Conservation (phyloP, 2,113 vertebrate species). For the Orthonyx spaldingii region DNA sequence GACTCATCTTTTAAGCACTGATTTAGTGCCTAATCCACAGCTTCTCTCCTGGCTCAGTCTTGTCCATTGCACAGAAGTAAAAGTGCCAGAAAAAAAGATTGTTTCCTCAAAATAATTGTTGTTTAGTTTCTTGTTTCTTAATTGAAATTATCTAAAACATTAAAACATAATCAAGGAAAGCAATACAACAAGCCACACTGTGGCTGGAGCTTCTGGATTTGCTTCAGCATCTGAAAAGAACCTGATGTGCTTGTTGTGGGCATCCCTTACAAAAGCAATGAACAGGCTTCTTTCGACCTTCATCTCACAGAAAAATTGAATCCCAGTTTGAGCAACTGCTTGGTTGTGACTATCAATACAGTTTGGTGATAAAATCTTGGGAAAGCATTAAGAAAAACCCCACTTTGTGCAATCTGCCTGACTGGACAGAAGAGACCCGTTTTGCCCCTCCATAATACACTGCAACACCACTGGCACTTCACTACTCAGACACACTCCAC, state of each 20-base stretch:
- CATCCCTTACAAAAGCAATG: not conserved
- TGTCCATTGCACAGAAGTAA: not conserved
- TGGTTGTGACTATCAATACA: not conserved
- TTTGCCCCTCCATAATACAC: not conserved
- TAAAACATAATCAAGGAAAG: not conserved
- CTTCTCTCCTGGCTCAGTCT: not conserved
- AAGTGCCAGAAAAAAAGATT: not conserved
- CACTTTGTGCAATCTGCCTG: not conserved
- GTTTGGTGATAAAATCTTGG: not conserved
- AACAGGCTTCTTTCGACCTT: not conserved
- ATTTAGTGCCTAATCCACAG: not conserved
- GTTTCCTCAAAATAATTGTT: too few relatives aligned
- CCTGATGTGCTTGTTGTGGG: not conserved
- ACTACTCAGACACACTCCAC: not conserved
- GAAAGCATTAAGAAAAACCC: not conserved
- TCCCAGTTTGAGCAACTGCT: not conserved
- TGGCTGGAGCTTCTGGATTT: not conserved
- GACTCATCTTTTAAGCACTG: not conserved
- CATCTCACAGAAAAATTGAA: not conserved
- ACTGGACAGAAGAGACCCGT: not conserved
- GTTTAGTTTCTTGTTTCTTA: too few relatives aligned
- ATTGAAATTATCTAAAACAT: not conserved
- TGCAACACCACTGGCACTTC: not conserved
- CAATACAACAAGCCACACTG: not conserved
- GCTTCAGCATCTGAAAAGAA: not conserved